Percentiles rank a stretch among this genome's conserved stretches.
These are phyloP conservation scores for Lagodon rhomboides DNA, from an alignment of 2,797 vertebrate genomes.

Conservation along the genomic window DNA sequence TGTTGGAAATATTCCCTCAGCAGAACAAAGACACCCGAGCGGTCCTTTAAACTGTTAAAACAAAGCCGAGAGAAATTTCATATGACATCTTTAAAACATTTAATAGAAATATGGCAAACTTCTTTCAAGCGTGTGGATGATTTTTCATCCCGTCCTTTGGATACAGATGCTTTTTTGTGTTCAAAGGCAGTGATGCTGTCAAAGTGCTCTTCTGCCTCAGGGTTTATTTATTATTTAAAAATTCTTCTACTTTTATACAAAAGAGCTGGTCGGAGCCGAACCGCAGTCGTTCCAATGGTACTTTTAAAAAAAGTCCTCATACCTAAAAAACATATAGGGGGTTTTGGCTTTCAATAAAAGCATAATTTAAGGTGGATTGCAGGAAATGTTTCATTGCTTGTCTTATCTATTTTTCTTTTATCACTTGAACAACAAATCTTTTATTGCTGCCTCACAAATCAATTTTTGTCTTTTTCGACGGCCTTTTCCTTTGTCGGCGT, in stretches of 20 bases:
- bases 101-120: slow-evolving; percentile 39
- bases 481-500: too few relatives aligned
- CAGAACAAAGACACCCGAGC: slow-evolving; percentile 36
- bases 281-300: slow-evolving; percentile 1
- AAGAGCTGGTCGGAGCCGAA: neutral
- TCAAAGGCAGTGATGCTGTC: slow-evolving; percentile 57
- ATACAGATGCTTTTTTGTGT: slow-evolving; percentile 61
- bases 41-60: slow-evolving; percentile 45
- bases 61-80: slow-evolving; percentile 56
- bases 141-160: neutral
- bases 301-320: slow-evolving; percentile 1
- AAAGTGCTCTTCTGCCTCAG: slow-evolving; percentile 51
- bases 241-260: slow-evolving; percentile 20
- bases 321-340: slow-evolving; percentile 5
- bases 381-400: neutral
- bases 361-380: slow-evolving; percentile 1
- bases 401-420: too few relatives aligned
- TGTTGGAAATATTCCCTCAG: slow-evolving; percentile 41
- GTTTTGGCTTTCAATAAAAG: slow-evolving; percentile 14
- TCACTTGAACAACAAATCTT: too few relatives aligned
- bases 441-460: too few relatives aligned
- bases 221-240: slow-evolving; percentile 66
- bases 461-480: too few relatives aligned
- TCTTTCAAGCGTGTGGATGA: slow-evolving; percentile 29
- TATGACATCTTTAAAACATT: slow-evolving; percentile 48